These are phyloP conservation scores for Heliconius ismenius DNA, from an alignment of 2,888 invertebrate species.

Conservation along the genomic window DNA sequence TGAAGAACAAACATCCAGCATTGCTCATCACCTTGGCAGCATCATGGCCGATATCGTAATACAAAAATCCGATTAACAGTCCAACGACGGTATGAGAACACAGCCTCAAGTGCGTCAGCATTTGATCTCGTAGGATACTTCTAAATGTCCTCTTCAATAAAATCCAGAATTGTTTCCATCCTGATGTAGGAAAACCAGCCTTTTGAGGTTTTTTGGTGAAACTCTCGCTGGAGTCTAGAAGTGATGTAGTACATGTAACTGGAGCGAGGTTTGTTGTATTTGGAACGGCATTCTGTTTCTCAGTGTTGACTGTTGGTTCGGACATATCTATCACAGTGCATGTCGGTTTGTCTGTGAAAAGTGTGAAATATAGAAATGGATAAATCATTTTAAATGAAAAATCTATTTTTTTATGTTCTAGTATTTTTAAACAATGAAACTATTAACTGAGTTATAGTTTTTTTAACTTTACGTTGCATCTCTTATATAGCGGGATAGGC, in stretches of 20 bases:
- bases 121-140: conserved; percentile 92
- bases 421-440: background rate
- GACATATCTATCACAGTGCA: conserved; percentile 80
- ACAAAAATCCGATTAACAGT: conserved; percentile 94
- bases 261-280: conserved; percentile 71
- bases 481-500: no score
- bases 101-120: conserved; percentile 93
- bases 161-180: conserved; percentile 93
- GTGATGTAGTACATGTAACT: conserved; percentile 87
- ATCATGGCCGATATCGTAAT: conserved; percentile 95
- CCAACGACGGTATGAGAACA: conserved; percentile 94
- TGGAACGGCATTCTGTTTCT: conserved; percentile 62
- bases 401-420: background rate
- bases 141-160: conserved; percentile 91
- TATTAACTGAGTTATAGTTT: no score
- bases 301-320: conserved; percentile 64
- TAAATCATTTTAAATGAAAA: background rate
- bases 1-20: conserved; percentile 97
- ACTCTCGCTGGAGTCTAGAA: conserved; percentile 87
- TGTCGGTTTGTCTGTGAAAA: conserved; percentile 78
- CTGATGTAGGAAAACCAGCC: conserved; percentile 90
- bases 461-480: no score
- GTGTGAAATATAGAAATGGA: background rate
- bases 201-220: conserved; percentile 85
- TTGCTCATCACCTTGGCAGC: conserved; percentile 97